Evolutionary conservation across 2,113 vertebrate genomes (phyloP).

Genomic region (Barbus barbus): DNA sequence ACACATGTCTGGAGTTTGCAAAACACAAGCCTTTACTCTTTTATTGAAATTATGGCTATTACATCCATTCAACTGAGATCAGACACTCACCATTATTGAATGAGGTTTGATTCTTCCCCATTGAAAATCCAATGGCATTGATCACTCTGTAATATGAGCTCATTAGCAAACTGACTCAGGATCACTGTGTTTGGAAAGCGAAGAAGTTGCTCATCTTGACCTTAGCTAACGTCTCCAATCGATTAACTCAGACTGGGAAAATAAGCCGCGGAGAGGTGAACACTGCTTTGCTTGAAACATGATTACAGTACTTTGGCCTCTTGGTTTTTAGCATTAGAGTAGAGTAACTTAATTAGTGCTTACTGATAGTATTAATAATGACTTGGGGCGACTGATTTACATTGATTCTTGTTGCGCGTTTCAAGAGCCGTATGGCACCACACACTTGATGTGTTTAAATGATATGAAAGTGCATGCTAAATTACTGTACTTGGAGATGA

Average conservation of each 20-base stretch:
- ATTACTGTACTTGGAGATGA: conserved; percentile 56
- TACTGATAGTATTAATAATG: conserved; percentile 64
- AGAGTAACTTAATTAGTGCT: conserved; percentile 68
- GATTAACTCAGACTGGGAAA: conserved; percentile 82
- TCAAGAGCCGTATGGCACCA: conserved; percentile 55
- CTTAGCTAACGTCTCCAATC: conserved; percentile 82
- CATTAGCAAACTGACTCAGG: conserved; percentile 84
- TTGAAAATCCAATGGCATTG: conserved; percentile 73
- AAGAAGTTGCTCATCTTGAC: conserved; percentile 84
- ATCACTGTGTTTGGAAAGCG: conserved; percentile 81
- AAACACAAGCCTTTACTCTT: conserved; percentile 50
- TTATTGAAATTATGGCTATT: conserved; percentile 52
- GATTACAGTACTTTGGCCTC: conserved; percentile 75
- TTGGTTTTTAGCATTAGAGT: conserved; percentile 73
- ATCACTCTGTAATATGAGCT: conserved; percentile 84
- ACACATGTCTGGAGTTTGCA: conserved; percentile 53
- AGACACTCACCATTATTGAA: conserved; percentile 61
- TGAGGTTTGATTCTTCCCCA: conserved; percentile 56
- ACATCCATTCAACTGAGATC: conserved; percentile 53
- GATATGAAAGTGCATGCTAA: conserved; percentile 55
- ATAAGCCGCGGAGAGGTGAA: conserved; percentile 84
- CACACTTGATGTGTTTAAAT: conserved; percentile 60
- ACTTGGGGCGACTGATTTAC: conserved; percentile 64
- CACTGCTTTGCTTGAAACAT: conserved; percentile 76
- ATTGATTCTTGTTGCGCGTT: conserved; percentile 67